Conservation (phyloP, 2,113 vertebrate species). For the Lagopus muta region DNA sequence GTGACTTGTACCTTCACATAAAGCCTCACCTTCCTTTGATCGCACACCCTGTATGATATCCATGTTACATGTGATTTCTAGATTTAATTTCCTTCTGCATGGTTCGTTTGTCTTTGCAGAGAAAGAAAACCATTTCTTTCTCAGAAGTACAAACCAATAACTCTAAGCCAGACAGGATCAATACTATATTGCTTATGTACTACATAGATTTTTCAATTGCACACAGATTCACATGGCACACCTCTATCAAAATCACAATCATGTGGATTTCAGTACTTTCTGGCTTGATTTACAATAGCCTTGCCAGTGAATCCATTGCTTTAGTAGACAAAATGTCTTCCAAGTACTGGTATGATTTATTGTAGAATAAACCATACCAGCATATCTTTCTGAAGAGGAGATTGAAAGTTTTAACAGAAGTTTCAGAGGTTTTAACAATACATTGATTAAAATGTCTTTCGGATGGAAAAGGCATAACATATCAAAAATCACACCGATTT, state of each 20-base stretch:
- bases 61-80: not conserved
- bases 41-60: not conserved
- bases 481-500: not conserved
- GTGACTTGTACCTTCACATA: accelerated
- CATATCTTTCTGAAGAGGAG: not conserved
- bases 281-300: not conserved
- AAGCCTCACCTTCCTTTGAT: not conserved
- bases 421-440: constrained; percentile 41
- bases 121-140: not conserved
- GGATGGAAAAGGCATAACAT: not conserved
- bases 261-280: not conserved
- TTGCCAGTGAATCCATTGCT: not conserved
- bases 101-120: not conserved
- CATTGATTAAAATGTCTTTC: constrained; percentile 14
- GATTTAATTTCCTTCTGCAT: not conserved
- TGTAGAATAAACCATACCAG: constrained; percentile 1
- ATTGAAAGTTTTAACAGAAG: not conserved
- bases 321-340: constrained; percentile 17
- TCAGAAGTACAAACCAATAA: not conserved
- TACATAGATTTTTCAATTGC: not conserved
- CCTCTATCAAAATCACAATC: not conserved
- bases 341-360: not conserved
- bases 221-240: not conserved
- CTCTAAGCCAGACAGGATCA: not conserved
- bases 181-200: not conserved